Percentiles rank a stretch among this genome's conserved stretches.
These are phyloP conservation scores for Uloborus plumipes DNA, from an alignment of 2,888 invertebrate genomes.

Conservation along the genomic window DNA sequence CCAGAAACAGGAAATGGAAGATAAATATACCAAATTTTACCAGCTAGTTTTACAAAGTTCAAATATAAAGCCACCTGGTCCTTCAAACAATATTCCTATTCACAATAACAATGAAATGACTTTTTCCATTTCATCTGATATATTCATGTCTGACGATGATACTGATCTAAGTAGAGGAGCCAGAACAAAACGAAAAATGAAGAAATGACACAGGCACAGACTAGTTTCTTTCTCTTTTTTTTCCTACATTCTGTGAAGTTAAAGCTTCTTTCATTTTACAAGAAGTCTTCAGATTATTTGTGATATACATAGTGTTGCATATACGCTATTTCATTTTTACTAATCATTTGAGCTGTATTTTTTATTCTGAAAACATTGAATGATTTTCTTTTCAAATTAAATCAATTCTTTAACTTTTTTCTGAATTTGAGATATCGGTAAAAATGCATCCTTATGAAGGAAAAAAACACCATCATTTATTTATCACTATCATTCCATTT, in stretches of 20 bases:
- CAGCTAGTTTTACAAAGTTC: conserved; percentile 55
- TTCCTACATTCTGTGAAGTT: conserved; percentile 37
- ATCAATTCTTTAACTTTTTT: too few species aligned
- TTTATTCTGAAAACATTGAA: too few species aligned
- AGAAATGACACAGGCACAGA: conserved; percentile 38
- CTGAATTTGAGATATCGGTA: too few species aligned
- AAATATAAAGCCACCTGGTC: conserved; percentile 37
- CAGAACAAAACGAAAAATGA: conserved; percentile 45
- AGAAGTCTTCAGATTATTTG: conserved; percentile 39
- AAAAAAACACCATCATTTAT: too few species aligned
- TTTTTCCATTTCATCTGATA: neutral
- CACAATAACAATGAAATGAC: conserved; percentile 6
- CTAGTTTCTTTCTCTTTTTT: neutral
- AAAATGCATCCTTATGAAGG: too few species aligned
- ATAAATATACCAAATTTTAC: conserved; percentile 66
- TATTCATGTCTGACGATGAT: conserved; percentile 33
- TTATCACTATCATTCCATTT: too few species aligned
- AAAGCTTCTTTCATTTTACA: conserved; percentile 33
- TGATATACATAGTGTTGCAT: conserved; percentile 25
- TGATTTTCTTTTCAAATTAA: too few species aligned
- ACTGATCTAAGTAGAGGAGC: conserved; percentile 35
- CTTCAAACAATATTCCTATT: conserved; percentile 17
- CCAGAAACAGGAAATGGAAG: conserved; percentile 61
- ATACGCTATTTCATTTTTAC: too few species aligned
- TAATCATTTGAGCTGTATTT: too few species aligned